phyloP scores from a whole-genome alignment of 2,888 invertebrate genomes.

The Synanthedon tipuliformis region DNA sequence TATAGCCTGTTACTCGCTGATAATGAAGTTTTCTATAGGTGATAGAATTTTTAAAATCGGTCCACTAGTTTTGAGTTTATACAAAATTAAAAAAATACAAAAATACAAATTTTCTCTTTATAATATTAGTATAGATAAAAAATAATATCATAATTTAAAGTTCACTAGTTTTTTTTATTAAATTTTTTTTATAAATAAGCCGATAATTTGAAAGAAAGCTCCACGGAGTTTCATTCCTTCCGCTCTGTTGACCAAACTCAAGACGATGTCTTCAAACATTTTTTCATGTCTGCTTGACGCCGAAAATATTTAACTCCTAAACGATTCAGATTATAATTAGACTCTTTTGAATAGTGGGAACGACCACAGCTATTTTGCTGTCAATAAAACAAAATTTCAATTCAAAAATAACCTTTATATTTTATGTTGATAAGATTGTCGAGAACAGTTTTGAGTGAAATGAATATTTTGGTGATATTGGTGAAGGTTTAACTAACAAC shows the following conservation, averaged over 20 bases:
- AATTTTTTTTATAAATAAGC: too few species aligned
- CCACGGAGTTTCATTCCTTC: slow-evolving; percentile 26
- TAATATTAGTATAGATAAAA: too few species aligned
- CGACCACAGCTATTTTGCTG: slow-evolving; percentile 11
- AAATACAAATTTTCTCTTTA: too few species aligned
- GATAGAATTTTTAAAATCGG: too few species aligned
- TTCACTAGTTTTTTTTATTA: too few species aligned
- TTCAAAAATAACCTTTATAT: slow-evolving; percentile 1
- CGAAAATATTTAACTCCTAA: slow-evolving; percentile 65
- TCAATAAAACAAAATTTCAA: neutral
- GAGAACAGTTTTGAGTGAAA: neutral
- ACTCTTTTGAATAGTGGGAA: slow-evolving; percentile 41
- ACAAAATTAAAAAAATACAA: too few species aligned
- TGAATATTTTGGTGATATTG: neutral
- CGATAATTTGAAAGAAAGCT: slow-evolving; percentile 7
- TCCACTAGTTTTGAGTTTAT: too few species aligned
- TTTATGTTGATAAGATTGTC: neutral
- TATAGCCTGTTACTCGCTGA: too few species aligned
- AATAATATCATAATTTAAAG: too few species aligned
- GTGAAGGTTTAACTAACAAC: slow-evolving; percentile 29
- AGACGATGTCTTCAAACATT: slow-evolving; percentile 60
- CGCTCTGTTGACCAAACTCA: slow-evolving; percentile 56
- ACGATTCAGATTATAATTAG: slow-evolving; percentile 69
- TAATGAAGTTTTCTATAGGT: too few species aligned
- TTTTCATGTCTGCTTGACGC: slow-evolving; percentile 53